Percentiles rank a stretch among this genome's conserved stretches.
Conservation (phyloP, 2,797 vertebrate genomes). For the Lutjanus campechanus region DNA sequence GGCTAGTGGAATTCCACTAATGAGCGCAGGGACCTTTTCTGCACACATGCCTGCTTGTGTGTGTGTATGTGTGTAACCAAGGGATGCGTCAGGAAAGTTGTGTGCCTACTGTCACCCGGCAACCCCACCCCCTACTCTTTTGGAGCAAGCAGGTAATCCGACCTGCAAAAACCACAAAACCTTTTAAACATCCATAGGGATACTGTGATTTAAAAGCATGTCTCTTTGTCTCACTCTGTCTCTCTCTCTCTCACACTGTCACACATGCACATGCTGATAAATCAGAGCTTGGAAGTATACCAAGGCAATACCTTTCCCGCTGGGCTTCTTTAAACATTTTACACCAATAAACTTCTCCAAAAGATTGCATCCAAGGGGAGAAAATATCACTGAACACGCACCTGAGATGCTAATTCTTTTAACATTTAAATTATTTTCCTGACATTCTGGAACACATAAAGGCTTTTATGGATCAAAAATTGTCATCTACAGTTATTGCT, state of each 20-base stretch:
- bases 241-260: conserved; percentile 9
- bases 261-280: conserved; percentile 4
- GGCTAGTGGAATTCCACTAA: conserved; percentile 74
- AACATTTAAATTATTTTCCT: conserved; percentile 17
- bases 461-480: conserved; percentile 19
- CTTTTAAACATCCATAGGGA: conserved; percentile 46
- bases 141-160: conserved; percentile 43
- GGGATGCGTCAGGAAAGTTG: conserved; percentile 30
- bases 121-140: conserved; percentile 37
- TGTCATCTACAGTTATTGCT: background rate
- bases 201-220: conserved; percentile 17
- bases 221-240: background rate
- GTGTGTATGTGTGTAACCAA: conserved; percentile 19
- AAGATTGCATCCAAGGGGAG: background rate
- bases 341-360: conserved; percentile 3
- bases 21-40: conserved; percentile 70
- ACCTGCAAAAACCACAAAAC: conserved; percentile 41
- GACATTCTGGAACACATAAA: background rate
- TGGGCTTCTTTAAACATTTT: conserved; percentile 31
- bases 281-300: conserved; percentile 34
- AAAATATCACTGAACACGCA: conserved; percentile 10
- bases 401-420: background rate
- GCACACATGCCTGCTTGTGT: conserved; percentile 19
- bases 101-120: conserved; percentile 48
- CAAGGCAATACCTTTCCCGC: background rate